Evolutionary conservation across 2,113 vertebrate genomes (phyloP).

Genomic region (Rhinoderma darwinii): DNA sequence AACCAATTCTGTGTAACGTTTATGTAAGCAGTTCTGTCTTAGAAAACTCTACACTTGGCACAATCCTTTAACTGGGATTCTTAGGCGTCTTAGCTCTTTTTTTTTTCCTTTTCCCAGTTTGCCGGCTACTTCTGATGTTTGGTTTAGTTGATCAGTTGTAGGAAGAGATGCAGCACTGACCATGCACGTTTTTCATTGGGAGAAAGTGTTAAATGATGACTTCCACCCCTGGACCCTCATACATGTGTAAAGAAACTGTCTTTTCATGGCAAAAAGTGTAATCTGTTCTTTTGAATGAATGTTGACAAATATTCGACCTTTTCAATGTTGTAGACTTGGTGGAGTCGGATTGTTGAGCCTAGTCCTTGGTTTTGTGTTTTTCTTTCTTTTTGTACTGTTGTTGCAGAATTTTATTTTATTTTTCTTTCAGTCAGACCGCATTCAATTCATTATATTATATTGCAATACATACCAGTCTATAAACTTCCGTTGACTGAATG

Average conservation of each 20-base stretch:
- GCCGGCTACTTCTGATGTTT: neutral
- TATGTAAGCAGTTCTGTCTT: slow-evolving; percentile 50
- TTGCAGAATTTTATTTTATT: no score
- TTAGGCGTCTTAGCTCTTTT: neutral
- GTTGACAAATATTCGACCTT: no score
- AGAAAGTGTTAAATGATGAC: neutral
- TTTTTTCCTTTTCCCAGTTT: neutral
- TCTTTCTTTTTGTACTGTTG: no score
- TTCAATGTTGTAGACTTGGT: no score
- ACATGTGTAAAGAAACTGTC: neutral
- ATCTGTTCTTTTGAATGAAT: no score
- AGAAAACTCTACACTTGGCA: slow-evolving; percentile 23
- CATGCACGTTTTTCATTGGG: neutral
- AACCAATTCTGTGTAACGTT: slow-evolving; percentile 49
- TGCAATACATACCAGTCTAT: no score
- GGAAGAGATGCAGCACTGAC: neutral
- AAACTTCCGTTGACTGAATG: neutral
- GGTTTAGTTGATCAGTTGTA: neutral
- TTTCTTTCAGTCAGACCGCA: no score
- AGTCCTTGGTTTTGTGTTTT: no score
- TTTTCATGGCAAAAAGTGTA: no score
- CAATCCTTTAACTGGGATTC: slow-evolving; percentile 17
- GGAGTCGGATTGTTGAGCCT: no score
- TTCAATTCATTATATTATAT: no score
- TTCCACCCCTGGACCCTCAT: neutral